Percentiles rank a stretch among this genome's conserved stretches.
phyloP scores from a whole-genome alignment of 1,140 invertebrate genomes.

The Nixonia krombeini region DNA sequence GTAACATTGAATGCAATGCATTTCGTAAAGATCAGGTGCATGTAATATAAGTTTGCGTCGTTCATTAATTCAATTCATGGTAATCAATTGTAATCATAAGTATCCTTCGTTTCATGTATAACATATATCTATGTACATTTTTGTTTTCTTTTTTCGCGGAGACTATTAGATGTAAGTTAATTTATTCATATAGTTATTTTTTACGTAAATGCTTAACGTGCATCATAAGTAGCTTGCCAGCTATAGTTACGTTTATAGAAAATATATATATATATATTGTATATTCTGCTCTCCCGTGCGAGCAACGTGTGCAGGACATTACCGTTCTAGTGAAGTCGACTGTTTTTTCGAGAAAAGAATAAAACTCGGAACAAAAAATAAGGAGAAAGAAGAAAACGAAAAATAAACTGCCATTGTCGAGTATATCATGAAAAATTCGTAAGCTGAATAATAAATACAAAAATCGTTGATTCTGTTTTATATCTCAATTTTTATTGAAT shows the following conservation, averaged over 20 bases:
- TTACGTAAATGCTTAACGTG: slow-evolving; percentile 1
- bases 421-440: background rate
- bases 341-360: background rate
- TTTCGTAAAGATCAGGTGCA: no score
- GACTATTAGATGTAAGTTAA: background rate
- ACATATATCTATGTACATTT: background rate
- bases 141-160: background rate
- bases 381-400: background rate
- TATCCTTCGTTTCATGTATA: background rate
- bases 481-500: slow-evolving; percentile 15
- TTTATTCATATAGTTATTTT: slow-evolving; percentile 6
- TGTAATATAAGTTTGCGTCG: no score
- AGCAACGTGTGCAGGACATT: no score
- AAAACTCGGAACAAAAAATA: slow-evolving; percentile 1
- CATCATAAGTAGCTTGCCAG: background rate
- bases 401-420: slow-evolving; percentile 16
- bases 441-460: no score
- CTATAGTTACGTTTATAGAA: background rate
- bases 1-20: no score
- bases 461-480: background rate
- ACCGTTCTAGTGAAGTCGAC: no score
- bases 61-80: no score
- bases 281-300: no score
- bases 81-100: background rate
- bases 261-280: no score